A percentile compares a stretch with the other conserved stretches of the same genome.
These are phyloP conservation scores for Actinostola sp. DNA, from an alignment of 92 coral and sea anemone genomes.

Conservation along the genomic window DNA sequence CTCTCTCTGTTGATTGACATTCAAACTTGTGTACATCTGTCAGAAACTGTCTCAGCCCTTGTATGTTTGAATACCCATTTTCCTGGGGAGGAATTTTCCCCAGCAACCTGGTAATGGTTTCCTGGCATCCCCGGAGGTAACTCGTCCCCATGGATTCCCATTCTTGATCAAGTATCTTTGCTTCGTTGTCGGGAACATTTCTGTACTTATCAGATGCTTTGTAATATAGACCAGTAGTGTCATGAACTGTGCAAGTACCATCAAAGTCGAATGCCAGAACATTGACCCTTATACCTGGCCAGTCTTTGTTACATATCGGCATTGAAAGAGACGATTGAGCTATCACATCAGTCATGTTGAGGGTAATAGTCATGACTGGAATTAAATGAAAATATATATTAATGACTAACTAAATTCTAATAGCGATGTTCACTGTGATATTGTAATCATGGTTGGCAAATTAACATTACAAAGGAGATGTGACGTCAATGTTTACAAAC, in stretches of 20 bases:
- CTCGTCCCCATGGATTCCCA: constrained; percentile 71
- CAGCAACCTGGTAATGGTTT: constrained; percentile 47
- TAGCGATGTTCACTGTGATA: too few species aligned
- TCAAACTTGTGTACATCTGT: constrained; percentile 62
- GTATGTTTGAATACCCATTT: constrained; percentile 45
- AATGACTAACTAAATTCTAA: too few species aligned
- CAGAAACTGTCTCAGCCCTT: constrained; percentile 69
- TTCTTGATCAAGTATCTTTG: constrained; percentile 58
- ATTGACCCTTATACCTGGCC: constrained; percentile 62
- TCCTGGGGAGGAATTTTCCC: constrained; percentile 24
- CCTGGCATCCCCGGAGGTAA: constrained; percentile 61
- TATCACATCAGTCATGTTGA: constrained; percentile 26
- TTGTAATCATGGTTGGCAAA: too few species aligned
- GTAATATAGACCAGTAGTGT: constrained; percentile 80
- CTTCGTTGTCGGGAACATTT: constrained; percentile 43
- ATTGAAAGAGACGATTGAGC: constrained; percentile 34
- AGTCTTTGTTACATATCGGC: constrained; percentile 53
- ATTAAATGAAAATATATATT: neutral
- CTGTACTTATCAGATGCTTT: constrained; percentile 83
- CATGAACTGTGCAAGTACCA: constrained; percentile 86
- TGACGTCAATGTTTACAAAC: too few species aligned
- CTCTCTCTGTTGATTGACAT: constrained; percentile 50
- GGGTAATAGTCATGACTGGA: constrained; percentile 27
- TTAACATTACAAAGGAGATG: too few species aligned
- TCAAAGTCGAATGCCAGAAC: constrained; percentile 95